Evolutionary conservation across 2,888 invertebrate genomes (phyloP), one percentile per base, ranked within the genome.

Genomic region (Drosophila robusta): DNA sequence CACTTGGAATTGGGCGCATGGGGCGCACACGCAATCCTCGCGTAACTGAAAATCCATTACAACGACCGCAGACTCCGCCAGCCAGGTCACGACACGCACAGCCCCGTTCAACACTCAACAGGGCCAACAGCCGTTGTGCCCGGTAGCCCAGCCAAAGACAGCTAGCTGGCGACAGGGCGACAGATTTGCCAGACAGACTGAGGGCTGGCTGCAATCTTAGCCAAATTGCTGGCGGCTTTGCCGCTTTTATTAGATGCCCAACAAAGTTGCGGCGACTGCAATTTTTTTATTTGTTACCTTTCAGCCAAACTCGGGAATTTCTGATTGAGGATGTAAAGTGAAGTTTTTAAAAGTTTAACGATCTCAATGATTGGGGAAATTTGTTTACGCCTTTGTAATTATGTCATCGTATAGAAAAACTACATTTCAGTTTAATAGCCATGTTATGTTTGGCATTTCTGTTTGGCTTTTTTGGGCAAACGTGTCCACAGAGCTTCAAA

Each of bases 21-120:
- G 52, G 34, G 22, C 45, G 47, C 67, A 60, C 82, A 87, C 82
- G 82, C 82, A 85, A 83, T 68, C 87, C 56, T n/a, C 85, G 74
- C 73, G 82, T 83, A 83, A 84, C 69, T 78, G 69, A 64, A 80
- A 87, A 73, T 75, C 67, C 87, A 82, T 74, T 78, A 74, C 74
- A 64, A 36, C 22, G 34, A 14, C 38, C 38, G 38, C 14, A 46
- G 45, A 14, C 38, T 12, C 2, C 46, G 9, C 29, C n/a, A 32
- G 39, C 5, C 36, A 38, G 29, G 77, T 76, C 82, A 81, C 70
- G 60, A 62, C 78, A 74, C 57, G 74, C 77, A 72, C n/a, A 38
- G 52, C 56, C 7, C n/a, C 38, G 32, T 47, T 36, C 14, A 49
- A 16, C 14, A 50, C 26, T 36, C 29, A n/a, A 12, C 18, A 29